Evolutionary conservation across 2,113 vertebrate species (phyloP).

Genomic region (Oryzias melastigma): DNA sequence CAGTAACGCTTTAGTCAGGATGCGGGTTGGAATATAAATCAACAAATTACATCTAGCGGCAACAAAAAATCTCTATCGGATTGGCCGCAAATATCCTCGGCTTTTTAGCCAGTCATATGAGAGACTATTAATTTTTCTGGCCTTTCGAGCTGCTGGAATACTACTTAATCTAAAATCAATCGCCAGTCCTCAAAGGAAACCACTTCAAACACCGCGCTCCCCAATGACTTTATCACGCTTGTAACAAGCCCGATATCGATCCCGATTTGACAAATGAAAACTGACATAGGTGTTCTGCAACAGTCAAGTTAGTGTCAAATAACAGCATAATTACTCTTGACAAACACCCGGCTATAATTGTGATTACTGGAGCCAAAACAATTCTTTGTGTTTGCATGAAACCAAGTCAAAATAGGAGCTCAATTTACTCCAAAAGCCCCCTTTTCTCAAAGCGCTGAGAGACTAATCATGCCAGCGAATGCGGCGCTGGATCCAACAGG

Average conservation of each 20-base stretch:
- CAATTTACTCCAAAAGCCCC: constrained; percentile 2
- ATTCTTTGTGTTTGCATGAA: constrained; percentile 1
- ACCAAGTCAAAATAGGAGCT: neutral
- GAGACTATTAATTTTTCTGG: constrained; percentile 16
- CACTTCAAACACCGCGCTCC: constrained; percentile 59
- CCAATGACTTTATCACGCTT: constrained; percentile 56
- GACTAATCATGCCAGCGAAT: constrained; percentile 34
- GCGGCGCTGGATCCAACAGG: constrained; percentile 22
- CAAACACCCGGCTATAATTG: constrained; percentile 37
- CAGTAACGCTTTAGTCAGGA: constrained; percentile 34
- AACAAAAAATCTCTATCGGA: constrained; percentile 18
- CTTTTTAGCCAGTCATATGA: constrained; percentile 27
- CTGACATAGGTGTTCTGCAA: constrained; percentile 37
- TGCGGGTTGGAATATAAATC: constrained; percentile 19
- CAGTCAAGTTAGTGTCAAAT: constrained; percentile 30
- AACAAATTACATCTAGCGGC: constrained; percentile 47
- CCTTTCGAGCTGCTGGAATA: constrained; percentile 35
- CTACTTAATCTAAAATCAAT: constrained; percentile 69
- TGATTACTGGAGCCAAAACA: constrained; percentile 12
- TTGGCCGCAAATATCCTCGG: constrained; percentile 13
- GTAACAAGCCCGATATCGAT: constrained; percentile 61
- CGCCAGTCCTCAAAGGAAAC: constrained; percentile 47
- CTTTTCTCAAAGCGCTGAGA: constrained; percentile 38
- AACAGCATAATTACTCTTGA: constrained; percentile 56
- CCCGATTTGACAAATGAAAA: constrained; percentile 60